Evolutionary conservation across 2,888 invertebrate genomes (phyloP), one percentile per base, ranked within the genome.

Genomic region (Blomia tropicalis): DNA sequence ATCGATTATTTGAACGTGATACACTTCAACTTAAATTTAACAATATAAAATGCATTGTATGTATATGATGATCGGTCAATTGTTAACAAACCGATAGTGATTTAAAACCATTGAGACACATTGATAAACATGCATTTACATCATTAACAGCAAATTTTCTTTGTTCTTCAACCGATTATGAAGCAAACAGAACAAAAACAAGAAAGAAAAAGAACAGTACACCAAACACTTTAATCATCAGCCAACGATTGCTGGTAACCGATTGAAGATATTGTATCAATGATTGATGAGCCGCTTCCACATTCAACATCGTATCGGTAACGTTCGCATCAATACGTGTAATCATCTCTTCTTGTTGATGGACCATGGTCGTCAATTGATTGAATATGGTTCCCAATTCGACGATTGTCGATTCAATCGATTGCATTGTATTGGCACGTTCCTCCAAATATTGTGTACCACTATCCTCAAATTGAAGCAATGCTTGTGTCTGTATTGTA

Each of bases 141-240:
- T n/a, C n/a, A n/a, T n/a, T n/a, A n/a, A n/a, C n/a, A n/a, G n/a
- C n/a, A n/a, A n/a, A n/a, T n/a, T n/a, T n/a, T n/a, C n/a, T n/a
- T n/a, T n/a, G n/a, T n/a, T n/a, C n/a, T n/a, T n/a, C n/a, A n/a
- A n/a, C 7, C 22, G 27, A n/a, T 66, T 58, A 68, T 17, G 68
- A 66, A 32, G 67, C 61, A 63, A 98, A 93, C 69, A 98, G 84
- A 73, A 98, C 87, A 79, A 98, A 98, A 75, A 99, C 89, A 76
- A 98, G 85, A 75, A 99, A 98, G 80, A 99, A 98, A 73, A 95
- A 86, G 80, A 98, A 92, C 62, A 99, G 80, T 66, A 98, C 89
- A 60, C 87, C 96, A 77, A 99, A 98, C 69, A 99, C 84, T 80
- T 99, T 99, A 70, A 99, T 87, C 93, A 98, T 98, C 32, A 98